Evolutionary conservation across 1,140 invertebrate genomes (phyloP).

Genomic region (Rhopalosiphum padi): DNA sequence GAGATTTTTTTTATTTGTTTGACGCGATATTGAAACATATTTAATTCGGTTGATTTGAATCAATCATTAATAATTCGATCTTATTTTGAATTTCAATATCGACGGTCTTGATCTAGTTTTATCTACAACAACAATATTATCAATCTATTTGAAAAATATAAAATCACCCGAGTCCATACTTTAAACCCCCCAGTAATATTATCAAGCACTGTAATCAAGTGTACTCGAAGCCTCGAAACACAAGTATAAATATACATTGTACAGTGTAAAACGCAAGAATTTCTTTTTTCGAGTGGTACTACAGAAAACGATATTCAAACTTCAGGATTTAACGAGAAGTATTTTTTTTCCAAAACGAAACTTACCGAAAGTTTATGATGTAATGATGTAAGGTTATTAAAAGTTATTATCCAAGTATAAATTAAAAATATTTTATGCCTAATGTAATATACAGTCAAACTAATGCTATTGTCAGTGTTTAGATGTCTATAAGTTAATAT

Average conservation of each 20-base stretch:
- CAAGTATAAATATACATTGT: not conserved
- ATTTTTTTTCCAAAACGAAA: not conserved
- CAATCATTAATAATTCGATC: not conserved
- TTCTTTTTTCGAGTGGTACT: not conserved
- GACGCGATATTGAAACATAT: not conserved
- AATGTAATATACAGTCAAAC: not conserved
- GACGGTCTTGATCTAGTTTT: not conserved
- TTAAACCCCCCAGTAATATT: not conserved
- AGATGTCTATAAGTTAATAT: not conserved
- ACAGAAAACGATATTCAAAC: not conserved
- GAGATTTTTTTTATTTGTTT: not conserved
- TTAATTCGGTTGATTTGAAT: not conserved
- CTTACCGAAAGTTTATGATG: not conserved
- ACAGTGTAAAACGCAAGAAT: not conserved
- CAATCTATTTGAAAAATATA: not conserved
- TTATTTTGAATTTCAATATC: not conserved
- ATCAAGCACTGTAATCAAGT: not conserved
- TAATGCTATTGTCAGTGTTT: not conserved
- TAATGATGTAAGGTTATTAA: not conserved
- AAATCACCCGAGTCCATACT: not conserved
- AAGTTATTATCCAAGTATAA: not conserved
- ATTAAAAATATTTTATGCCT: not conserved
- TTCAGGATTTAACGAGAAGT: not conserved
- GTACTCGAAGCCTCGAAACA: not conserved
- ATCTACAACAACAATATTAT: not conserved